Evolutionary conservation across 2,888 invertebrate species (phyloP).

Genomic region (Melanophora roralis): DNA sequence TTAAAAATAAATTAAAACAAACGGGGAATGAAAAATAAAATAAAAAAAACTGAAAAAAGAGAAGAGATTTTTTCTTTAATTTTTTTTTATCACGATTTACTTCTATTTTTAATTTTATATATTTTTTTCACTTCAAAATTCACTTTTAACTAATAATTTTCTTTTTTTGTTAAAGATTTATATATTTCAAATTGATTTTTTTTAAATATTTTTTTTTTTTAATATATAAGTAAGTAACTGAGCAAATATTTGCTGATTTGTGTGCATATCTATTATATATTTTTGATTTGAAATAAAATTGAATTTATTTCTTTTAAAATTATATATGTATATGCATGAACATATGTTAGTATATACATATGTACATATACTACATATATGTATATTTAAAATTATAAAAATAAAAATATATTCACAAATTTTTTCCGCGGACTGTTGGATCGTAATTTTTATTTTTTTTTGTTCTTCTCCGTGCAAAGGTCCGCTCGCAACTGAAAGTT

Average conservation of each 20-base stretch:
- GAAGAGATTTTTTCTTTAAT: not conserved
- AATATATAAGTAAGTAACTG: conserved; percentile 15
- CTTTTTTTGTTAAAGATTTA: conserved; percentile 65
- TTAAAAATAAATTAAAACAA: conserved; percentile 31
- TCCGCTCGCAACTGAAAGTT: conserved; percentile 78
- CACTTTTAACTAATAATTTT: conserved; percentile 30
- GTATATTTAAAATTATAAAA: conserved; percentile 12
- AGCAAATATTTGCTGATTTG: conserved; percentile 39
- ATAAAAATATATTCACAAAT: conserved; percentile 66
- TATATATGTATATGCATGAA: conserved; percentile 51
- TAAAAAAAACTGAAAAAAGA: conserved; percentile 56
- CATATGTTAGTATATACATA: no score
- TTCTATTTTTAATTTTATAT: not conserved
- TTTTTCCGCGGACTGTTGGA: conserved; percentile 76
- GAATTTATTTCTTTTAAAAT: no score
- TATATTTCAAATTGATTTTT: conserved; percentile 43
- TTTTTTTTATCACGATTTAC: not conserved
- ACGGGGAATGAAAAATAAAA: conserved; percentile 52
- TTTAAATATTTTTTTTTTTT: conserved; percentile 62
- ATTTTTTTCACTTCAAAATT: conserved; percentile 22
- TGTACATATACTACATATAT: conserved; percentile 53
- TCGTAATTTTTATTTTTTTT: conserved; percentile 66
- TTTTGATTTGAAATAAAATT: conserved; percentile 49
- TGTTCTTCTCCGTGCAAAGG: conserved; percentile 78
- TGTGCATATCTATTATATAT: conserved; percentile 56